Evolutionary conservation across 2,113 vertebrate species (phyloP), one percentile per base, ranked within the genome.

Genomic region (Bos javanicus): DNA sequence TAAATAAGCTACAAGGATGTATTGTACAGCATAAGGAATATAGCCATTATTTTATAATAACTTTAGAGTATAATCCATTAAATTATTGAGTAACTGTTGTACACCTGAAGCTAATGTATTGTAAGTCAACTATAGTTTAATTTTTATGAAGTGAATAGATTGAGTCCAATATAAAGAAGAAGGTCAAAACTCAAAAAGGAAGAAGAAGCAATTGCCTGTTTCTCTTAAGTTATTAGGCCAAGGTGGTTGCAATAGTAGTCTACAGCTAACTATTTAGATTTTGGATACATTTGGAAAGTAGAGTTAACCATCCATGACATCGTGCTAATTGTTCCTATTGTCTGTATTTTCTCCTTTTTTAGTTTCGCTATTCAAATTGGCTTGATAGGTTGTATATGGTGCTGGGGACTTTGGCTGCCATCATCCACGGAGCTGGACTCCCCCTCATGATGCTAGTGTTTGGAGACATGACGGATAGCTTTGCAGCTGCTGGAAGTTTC

Each of bases 391-490:
- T 99, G 10, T 98, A 99, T 84, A 99, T 99, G 98, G 1, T 99
- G 7, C 0, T 99, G 23, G 99, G 99, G 71, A 98, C 98, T 1
- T 0, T 99, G 39, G 98, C 99, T 96, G 99, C 99, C 4, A 43
- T 99, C 83, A 96, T 56, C 74, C 99, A 99, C 6, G 99, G 99
- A n/a, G 97, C 98, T 23, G 98, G 98, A 16, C 98, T 99, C 14
- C 99, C 99, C 30, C 15, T 99, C 87, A 99, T 99, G 50, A 99
- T 99, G 97, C 60, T 99, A 13, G 99, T 99, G 96, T 99, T 99
- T 98, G 99, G 99, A 82, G 98, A 99, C 0, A 99, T 99, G 99
- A 99, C 99, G 0, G 99, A 99, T 97, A 99, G 97, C 92, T 99
- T 99, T 97, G 95, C 99, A 78, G 0, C 0, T 1, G 25, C 86